Percentiles rank a stretch among this genome's conserved stretches.
Evolutionary conservation across 2,113 vertebrate genomes (phyloP).

Genomic region (Thunnus thynnus): DNA sequence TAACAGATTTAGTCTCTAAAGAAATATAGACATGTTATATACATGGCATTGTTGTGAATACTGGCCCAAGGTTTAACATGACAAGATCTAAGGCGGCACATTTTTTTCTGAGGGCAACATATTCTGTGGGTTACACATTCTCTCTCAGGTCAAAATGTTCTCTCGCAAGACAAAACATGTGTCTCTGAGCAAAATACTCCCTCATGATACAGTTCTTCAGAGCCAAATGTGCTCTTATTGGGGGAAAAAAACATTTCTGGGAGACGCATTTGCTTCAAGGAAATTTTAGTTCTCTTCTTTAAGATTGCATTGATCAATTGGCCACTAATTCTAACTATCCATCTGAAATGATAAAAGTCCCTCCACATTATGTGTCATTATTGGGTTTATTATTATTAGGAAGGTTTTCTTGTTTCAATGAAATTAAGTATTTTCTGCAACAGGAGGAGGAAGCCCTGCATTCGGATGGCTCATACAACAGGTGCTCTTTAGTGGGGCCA

Average conservation of each 20-base stretch:
- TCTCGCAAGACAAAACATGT: conserved; percentile 13
- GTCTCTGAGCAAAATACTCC: neutral
- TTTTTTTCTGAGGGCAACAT: conserved; percentile 7
- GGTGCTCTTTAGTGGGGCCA: too few species aligned
- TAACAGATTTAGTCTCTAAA: conserved; percentile 1
- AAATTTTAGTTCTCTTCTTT: neutral
- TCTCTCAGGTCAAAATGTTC: conserved; percentile 33
- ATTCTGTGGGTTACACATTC: conserved; percentile 20
- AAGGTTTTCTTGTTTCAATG: too few species aligned
- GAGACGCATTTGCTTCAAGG: neutral
- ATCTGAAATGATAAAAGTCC: too few species aligned
- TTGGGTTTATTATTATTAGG: too few species aligned
- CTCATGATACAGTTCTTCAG: neutral
- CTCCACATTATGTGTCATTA: too few species aligned
- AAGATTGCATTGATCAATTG: neutral
- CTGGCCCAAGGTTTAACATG: conserved; percentile 26
- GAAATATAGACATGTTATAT: conserved; percentile 13
- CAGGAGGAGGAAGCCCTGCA: too few species aligned
- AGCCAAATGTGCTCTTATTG: neutral
- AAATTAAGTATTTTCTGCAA: too few species aligned
- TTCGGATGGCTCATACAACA: too few species aligned
- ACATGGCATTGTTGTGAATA: neutral
- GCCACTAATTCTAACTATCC: neutral
- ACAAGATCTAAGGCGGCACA: neutral
- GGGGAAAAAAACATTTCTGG: neutral